A percentile compares a stretch with the other conserved stretches of the same genome.
phyloP scores from a whole-genome alignment of 2,888 invertebrate species.

The Gasteruption jaculator region DNA sequence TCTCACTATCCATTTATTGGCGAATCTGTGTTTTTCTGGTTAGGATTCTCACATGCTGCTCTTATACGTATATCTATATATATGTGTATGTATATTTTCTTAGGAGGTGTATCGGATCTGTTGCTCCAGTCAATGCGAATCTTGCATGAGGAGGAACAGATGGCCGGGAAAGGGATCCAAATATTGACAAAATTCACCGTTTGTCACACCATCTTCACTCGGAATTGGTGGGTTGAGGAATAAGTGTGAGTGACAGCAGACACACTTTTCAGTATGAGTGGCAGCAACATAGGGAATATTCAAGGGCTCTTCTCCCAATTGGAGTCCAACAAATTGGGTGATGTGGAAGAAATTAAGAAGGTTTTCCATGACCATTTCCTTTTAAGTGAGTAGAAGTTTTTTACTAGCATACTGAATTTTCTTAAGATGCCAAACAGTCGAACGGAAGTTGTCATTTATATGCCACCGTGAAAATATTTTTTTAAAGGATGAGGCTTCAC shows the following conservation, averaged over 20 bases:
- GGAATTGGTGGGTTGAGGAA: too few relatives aligned
- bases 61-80: too few relatives aligned
- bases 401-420: background rate
- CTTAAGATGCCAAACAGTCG: background rate
- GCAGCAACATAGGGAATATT: slow-evolving; percentile 44
- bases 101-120: slow-evolving; percentile 20
- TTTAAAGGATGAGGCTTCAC: too few relatives aligned
- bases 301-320: slow-evolving; percentile 62
- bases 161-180: slow-evolving; percentile 25
- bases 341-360: slow-evolving; percentile 65
- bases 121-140: slow-evolving; percentile 19
- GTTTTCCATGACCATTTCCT: slow-evolving; percentile 68
- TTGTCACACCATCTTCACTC: slow-evolving; percentile 25
- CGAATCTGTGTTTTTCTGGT: background rate
- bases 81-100: slow-evolving; percentile 1
- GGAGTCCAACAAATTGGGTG: slow-evolving; percentile 65
- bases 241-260: slow-evolving; percentile 38
- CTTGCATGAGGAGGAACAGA: slow-evolving; percentile 28
- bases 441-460: too few relatives aligned
- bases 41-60: background rate
- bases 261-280: slow-evolving; percentile 42
- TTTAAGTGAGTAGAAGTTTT: slow-evolving; percentile 59
- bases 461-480: background rate
- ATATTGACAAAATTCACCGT: slow-evolving; percentile 17
- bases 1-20: too few relatives aligned